Conservation (phyloP, 2,797 vertebrate species). For the Cygnus olor region DNA sequence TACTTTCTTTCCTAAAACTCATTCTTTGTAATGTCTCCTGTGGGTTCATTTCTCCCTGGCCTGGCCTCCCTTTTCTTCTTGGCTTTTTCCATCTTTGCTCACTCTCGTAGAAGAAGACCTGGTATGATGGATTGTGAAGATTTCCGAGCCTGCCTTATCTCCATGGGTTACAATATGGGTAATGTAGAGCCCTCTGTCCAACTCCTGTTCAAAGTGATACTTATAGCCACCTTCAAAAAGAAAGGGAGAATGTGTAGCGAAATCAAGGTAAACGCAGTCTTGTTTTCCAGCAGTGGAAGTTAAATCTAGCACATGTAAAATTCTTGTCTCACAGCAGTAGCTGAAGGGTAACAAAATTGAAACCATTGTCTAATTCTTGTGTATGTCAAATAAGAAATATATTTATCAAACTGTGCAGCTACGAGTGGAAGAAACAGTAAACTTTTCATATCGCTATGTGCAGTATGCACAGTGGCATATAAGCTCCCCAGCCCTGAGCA, state of each 20-base stretch:
- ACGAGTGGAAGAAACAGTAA: background rate
- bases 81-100: conserved; percentile 73
- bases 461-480: background rate
- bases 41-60: conserved; percentile 68
- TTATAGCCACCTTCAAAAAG: conserved; percentile 40
- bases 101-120: conserved; percentile 95
- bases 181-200: conserved; percentile 82
- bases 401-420: background rate
- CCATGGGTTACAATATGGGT: conserved; percentile 99
- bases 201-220: conserved; percentile 61
- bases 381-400: background rate
- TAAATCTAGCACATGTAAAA: background rate
- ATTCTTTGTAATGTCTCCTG: conserved; percentile 37
- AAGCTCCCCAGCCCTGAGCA: background rate
- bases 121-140: conserved; percentile 99
- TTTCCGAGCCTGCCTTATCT: conserved; percentile 99
- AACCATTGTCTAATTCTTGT: background rate
- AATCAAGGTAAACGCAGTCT: conserved; percentile 55
- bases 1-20: background rate
- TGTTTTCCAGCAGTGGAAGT: background rate
- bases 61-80: conserved; percentile 61
- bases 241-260: conserved; percentile 14
- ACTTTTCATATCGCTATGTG: background rate
- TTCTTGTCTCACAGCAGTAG: background rate
- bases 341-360: background rate